These are phyloP conservation scores for Nasonia oneida DNA, from an alignment of 2,888 invertebrate species.

Conservation along the genomic window DNA sequence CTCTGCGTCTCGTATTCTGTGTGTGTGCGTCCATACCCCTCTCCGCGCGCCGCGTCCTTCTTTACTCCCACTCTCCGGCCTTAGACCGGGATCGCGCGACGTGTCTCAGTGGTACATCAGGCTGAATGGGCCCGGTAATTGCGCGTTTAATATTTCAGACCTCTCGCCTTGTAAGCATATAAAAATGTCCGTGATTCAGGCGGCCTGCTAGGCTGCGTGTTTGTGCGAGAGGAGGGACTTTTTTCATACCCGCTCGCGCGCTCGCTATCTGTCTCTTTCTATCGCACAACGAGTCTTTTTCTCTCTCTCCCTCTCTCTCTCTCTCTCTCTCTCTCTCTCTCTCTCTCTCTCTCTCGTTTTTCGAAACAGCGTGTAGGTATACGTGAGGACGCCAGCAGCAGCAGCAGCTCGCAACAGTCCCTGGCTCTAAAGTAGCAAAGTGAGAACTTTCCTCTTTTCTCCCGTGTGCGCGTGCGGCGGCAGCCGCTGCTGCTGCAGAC, in stretches of 20 bases:
- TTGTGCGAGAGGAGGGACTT: slow-evolving; percentile 50
- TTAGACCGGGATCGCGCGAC: slow-evolving; percentile 57
- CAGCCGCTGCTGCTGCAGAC: slow-evolving; percentile 27
- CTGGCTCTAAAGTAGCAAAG: slow-evolving; percentile 71
- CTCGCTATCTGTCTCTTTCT: slow-evolving; percentile 64
- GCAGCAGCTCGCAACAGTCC: slow-evolving; percentile 63
- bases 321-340: slow-evolving; percentile 50
- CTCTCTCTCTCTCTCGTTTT: slow-evolving; percentile 61
- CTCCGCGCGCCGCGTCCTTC: slow-evolving; percentile 56
- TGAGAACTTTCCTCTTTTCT: slow-evolving; percentile 69
- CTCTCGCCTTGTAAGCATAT: slow-evolving; percentile 75
- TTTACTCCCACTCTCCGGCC: slow-evolving; percentile 59
- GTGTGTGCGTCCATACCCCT: slow-evolving; percentile 20
- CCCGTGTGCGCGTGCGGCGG: slow-evolving; percentile 27
- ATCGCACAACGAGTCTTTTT: slow-evolving; percentile 56
- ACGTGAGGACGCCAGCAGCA: slow-evolving; percentile 59
- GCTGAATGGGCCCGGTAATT: slow-evolving; percentile 78
- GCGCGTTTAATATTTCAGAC: slow-evolving; percentile 79
- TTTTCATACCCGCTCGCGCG: slow-evolving; percentile 62
- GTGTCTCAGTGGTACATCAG: slow-evolving; percentile 74
- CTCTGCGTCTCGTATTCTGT: slow-evolving; percentile 61
- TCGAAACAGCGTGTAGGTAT: slow-evolving; percentile 49
- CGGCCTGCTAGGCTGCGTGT: slow-evolving; percentile 24
- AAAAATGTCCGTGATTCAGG: slow-evolving; percentile 74
- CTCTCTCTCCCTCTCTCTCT: slow-evolving; percentile 47